Percentiles rank a stretch among this genome's conserved stretches.
phyloP scores from a whole-genome alignment of 2,888 invertebrate species.

The Sarcophaga rosellei region DNA sequence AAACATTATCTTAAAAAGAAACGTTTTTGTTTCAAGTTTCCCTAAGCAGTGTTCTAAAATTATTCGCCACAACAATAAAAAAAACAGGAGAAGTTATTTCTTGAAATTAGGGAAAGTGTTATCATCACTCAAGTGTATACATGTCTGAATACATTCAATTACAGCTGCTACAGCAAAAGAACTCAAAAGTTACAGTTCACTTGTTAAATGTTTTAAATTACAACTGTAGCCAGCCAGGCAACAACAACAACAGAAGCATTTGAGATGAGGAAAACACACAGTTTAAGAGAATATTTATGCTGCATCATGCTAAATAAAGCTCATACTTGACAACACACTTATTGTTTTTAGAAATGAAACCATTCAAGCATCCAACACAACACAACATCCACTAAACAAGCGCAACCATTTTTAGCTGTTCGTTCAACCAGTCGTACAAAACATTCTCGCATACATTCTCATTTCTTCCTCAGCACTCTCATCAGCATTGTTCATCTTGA shows the following conservation, averaged over 20 bases:
- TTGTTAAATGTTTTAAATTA: conserved; percentile 13
- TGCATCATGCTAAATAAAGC: conserved; percentile 43
- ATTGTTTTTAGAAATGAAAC: conserved; percentile 27
- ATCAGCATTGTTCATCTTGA: background rate
- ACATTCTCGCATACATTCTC: background rate
- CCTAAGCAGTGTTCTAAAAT: too few relatives aligned
- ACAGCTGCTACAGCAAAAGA: conserved; percentile 1
- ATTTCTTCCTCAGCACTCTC: background rate
- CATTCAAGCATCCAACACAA: conserved; percentile 14
- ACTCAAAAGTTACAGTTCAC: background rate
- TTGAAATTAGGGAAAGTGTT: conserved; percentile 4
- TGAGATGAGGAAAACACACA: background rate
- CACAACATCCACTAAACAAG: conserved; percentile 2
- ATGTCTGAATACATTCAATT: background rate
- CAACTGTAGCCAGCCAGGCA: background rate
- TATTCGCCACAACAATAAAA: too few relatives aligned
- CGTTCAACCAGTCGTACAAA: background rate
- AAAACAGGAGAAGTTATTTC: background rate
- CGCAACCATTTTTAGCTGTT: background rate
- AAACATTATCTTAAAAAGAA: too few relatives aligned
- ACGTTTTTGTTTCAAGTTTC: background rate
- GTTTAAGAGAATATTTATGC: conserved; percentile 31
- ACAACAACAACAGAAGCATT: background rate
- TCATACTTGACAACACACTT: conserved; percentile 46
- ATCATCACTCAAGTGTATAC: conserved; percentile 8